Base-by-base conservation (phyloP, 2,113 vertebrate genomes). In the Sylvia atricapilla region DNA sequence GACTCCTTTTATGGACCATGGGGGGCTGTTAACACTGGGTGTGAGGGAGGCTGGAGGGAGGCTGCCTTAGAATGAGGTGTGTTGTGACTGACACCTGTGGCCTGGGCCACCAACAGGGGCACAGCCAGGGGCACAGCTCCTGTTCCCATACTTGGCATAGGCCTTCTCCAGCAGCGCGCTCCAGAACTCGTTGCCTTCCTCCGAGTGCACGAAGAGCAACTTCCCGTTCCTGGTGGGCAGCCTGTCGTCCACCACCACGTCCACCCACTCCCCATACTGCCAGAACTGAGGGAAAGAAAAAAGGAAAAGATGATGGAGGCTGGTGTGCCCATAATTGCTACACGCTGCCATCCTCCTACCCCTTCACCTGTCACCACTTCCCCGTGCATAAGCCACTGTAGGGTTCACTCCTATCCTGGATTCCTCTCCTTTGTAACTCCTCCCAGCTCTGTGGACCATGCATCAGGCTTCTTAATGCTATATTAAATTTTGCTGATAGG, bases 81-180 rank as follows among this genome's bases (percentile, higher is more conserved):
- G 2, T 9, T 41, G 46, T 58, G n/a, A 31, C 37, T 76, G 83
- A 30, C 23, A 20, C 3, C 22, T 39, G 18, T 17, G 5, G 4
- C 15, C 13, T 11, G 10, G 12, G 24, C 66, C 75, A 24, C 14
- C 60, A 59, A 11, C 67, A 21, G 41, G 27, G 49, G 49, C 49
- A 50, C 13, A 50, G 49, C 13, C 66, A 21, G 41, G 31, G 50
- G 16, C 1, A 4, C n/a, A 69, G 52, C 30, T 41, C 37, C 62
- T 18, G 6, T 30, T 50, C 70, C 85, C 97, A 5, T 95, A 98
- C 98, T 98, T 98, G 89, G 98, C 97, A 0, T 98, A 98, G 90
- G 98, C 98, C n/a, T 98, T 98, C 97, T 98, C 98, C 97, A 98
- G 80, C 74, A 98, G 90, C 0, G 97, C 97, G 0, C 98, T 98